Base-by-base conservation (phyloP, 2,113 vertebrate genomes). In the Aepyceros melampus region DNA sequence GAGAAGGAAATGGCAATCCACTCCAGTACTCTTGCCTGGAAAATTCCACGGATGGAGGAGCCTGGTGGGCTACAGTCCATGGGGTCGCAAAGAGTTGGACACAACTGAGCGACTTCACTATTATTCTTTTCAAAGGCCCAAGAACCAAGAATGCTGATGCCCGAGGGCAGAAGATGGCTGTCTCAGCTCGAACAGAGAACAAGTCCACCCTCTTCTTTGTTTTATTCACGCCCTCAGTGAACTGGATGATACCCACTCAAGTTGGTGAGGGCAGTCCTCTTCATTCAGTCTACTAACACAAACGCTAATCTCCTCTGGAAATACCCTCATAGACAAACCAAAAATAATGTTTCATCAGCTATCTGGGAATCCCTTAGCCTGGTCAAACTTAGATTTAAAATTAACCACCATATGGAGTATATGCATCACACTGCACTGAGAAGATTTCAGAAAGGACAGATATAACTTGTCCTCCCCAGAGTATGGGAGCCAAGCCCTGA, bases 21-120 rank as follows among this genome's bases (percentile, higher is more conserved):
- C 10, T 13, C 21, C 36, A 25, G n/a, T 40, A 74, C 11, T 40
- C 36, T 74, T 40, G 21, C 36, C 67, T 74, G 67, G 19, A 74
- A 40, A 74, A 74, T 74, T 40, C 67, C 67, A 74, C 1, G 36
- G 67, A 40, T 6, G 36, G 67, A 74, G 67, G 36, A 74, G 10
- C 67, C 67, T 40, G 10, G 5, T 40, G 2, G 19, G 36, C 36
- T 40, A 40, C 11, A 74, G 67, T 23, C 21, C n/a, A 74, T 7
- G 36, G 0, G 2, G 36, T 40, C 0, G 0, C 19, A 25, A 36
- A 36, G 67, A 74, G 36, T 74, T 0, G 0, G 67, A 74, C 11
- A 40, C 21, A 12, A 74, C 2, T 74, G 67, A 40, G 67, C 2
- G 0, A 74, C 21, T 74, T 74, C 67, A 74, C 67, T 40, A 40